These are phyloP conservation scores for Drosophila ohnishii DNA, from an alignment of 1,140 invertebrate genomes.

Conservation along the genomic window DNA sequence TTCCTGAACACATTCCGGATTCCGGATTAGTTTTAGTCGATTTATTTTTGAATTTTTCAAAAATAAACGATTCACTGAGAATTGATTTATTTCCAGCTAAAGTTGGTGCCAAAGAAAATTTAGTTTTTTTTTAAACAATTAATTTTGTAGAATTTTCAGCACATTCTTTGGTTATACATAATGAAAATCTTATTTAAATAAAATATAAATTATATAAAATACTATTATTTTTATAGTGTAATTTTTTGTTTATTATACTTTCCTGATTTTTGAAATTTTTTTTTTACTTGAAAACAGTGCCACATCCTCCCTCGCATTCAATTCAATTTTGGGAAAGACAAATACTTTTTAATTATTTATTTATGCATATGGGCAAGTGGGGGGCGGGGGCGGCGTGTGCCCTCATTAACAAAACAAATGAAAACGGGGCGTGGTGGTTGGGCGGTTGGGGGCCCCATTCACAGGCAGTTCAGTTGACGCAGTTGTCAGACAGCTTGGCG, in stretches of 20 bases:
- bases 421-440: not conserved
- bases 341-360: slow-evolving; percentile 58
- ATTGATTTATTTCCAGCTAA: too few species aligned
- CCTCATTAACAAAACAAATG: slow-evolving; percentile 56
- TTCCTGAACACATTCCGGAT: too few species aligned
- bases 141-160: not conserved
- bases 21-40: too few species aligned
- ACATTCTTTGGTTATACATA: not conserved
- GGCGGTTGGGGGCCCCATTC: slow-evolving; percentile 1
- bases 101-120: too few species aligned
- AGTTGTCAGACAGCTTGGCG: slow-evolving; percentile 51
- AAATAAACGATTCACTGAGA: too few species aligned
- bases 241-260: not conserved
- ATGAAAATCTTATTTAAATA: not conserved
- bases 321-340: slow-evolving; percentile 53
- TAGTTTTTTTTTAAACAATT: too few species aligned
- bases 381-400: slow-evolving; percentile 5
- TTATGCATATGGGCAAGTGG: slow-evolving; percentile 36
- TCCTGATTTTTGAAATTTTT: not conserved
- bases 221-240: not conserved
- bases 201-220: not conserved
- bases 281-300: not conserved
- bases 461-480: slow-evolving; percentile 35
- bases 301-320: slow-evolving; percentile 14
- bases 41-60: too few species aligned